Base-by-base conservation (phyloP, 2,113 vertebrate species). In the Burhinus bistriatus region DNA sequence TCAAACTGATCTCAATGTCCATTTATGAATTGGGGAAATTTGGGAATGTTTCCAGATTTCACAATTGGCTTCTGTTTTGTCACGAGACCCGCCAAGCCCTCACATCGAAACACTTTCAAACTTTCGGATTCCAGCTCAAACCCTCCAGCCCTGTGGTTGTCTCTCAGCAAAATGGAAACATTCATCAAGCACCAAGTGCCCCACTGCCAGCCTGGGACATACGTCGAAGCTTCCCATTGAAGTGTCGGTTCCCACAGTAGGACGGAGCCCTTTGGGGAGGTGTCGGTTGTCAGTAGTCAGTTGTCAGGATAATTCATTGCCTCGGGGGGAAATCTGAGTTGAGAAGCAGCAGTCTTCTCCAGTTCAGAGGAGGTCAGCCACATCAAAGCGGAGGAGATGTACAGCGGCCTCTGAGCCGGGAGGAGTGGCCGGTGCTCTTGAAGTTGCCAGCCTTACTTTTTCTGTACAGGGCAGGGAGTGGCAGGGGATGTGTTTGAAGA, bases 231-330 rank as follows among this genome's bases (percentile, higher is more conserved):
- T 75, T 75, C 27, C 79, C 68, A 68, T 42, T 27, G 81, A 81
- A 72, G 78, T 34, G 86, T 44, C 4, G 54, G 83, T 92, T 95
- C 90, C 96, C 96, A 95, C 82, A 95, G 92, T 11, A 71, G 90
- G 86, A 77, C 5, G 1, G 80, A 88, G 92, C 69, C 89, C 83
- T 82, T 49, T 59, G 40, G 94, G 76, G 94, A 87, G 91, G 94
- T 95, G 94, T 82, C 32, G 5, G 73, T 90, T 97, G 95, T 95
- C 95, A 92, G 95, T 40, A 83, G 87, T 25, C 87, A 15, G 57
- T 89, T 94, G 95, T 95, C 95, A 72, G 93, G 89, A 83, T 91
- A 92, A 96, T 95, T 95, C 91, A 95, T 70, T 20, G 91, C 95
- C 91, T 54, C 62, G 2, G 49, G 92, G 92, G 66, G 85, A 87